Evolutionary conservation across 2,797 vertebrate genomes (phyloP).

Genomic region (Staurois parvus): DNA sequence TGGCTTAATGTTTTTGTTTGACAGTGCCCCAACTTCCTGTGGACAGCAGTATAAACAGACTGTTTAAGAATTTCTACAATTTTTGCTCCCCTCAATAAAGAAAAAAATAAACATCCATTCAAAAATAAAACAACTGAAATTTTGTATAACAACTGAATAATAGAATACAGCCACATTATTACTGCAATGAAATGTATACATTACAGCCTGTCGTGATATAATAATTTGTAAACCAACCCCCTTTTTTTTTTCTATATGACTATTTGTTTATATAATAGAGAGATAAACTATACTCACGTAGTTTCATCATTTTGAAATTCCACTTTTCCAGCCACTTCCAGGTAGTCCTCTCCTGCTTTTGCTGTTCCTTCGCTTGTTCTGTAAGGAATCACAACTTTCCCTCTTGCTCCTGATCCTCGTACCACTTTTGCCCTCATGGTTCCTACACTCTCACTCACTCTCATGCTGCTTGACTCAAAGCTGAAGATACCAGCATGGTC

Average conservation of each 20-base stretch:
- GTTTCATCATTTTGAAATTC: slow-evolving; percentile 88
- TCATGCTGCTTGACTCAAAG: slow-evolving; percentile 76
- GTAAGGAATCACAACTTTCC: slow-evolving; percentile 75
- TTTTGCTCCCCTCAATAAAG: too few species aligned
- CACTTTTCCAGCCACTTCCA: slow-evolving; percentile 79
- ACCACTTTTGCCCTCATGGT: slow-evolving; percentile 78
- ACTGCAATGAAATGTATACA: background rate
- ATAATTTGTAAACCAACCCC: too few species aligned
- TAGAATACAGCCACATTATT: too few species aligned
- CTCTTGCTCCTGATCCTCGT: slow-evolving; percentile 80
- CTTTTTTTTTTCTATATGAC: too few species aligned
- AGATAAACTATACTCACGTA: slow-evolving; percentile 76
- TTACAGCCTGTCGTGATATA: too few species aligned
- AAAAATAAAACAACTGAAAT: too few species aligned
- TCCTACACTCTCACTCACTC: slow-evolving; percentile 81
- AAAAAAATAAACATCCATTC: too few species aligned
- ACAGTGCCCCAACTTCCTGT: too few species aligned
- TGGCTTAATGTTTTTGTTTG: too few species aligned
- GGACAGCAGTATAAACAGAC: too few species aligned
- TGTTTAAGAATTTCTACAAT: too few species aligned
- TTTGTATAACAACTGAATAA: too few species aligned
- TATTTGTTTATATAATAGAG: background rate
- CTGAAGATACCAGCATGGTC: slow-evolving; percentile 88
- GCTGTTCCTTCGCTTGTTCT: slow-evolving; percentile 80
- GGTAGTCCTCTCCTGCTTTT: slow-evolving; percentile 83